Evolutionary conservation across 2,888 invertebrate species (phyloP).

Genomic region (Octodonta nipae): DNA sequence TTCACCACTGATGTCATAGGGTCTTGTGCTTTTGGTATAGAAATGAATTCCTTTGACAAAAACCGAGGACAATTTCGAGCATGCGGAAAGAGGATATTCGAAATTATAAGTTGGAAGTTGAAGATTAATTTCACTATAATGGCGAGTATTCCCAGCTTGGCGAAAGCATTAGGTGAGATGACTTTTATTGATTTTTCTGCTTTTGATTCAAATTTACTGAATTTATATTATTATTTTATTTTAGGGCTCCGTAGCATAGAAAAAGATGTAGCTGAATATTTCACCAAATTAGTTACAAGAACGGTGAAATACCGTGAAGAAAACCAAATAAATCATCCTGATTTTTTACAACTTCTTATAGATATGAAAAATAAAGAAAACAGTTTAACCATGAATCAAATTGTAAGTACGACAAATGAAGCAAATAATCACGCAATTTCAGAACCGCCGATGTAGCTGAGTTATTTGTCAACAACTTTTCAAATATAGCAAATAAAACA

Average conservation of each 20-base stretch:
- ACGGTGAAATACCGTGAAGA: conserved; percentile 13
- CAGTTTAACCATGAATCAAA: conserved; percentile 15
- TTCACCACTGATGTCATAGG: background rate
- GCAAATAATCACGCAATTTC: background rate
- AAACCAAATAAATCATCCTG: conserved; percentile 12
- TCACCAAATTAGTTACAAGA: conserved; percentile 6
- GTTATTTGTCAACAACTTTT: no score
- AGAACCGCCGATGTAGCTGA: no score
- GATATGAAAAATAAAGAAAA: conserved; percentile 11
- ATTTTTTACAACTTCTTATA: conserved; percentile 17
- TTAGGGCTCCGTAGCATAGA: no score
- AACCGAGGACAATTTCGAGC: background rate
- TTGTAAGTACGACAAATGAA: conserved; percentile 7
- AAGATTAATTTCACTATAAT: background rate
- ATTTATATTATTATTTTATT: no score
- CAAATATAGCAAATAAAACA: no score
- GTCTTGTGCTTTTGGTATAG: conserved; percentile 3
- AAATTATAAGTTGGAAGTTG: background rate
- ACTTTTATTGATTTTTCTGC: background rate
- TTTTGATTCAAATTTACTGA: no score
- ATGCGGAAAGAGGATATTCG: background rate
- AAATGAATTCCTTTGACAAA: conserved; percentile 1
- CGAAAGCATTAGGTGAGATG: background rate
- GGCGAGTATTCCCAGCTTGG: background rate
- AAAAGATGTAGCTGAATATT: conserved; percentile 4